A percentile compares a stretch with the other conserved stretches of the same genome.
phyloP scores from a whole-genome alignment of 2,797 vertebrate genomes.

The Carapus acus region DNA sequence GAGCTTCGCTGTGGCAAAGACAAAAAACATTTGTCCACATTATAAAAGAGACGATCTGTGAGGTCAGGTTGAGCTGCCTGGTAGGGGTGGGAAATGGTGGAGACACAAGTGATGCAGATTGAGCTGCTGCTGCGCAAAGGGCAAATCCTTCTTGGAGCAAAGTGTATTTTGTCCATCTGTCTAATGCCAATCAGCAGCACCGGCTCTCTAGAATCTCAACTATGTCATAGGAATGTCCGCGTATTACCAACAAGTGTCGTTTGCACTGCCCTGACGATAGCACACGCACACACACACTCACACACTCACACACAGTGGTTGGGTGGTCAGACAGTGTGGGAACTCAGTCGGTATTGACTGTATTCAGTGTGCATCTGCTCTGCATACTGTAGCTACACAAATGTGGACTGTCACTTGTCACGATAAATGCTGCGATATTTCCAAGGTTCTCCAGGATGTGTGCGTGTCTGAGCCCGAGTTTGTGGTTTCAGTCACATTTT shows the following conservation, averaged over 20 bases:
- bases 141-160: not conserved
- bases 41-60: too few relatives aligned
- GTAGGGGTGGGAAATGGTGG: too few relatives aligned
- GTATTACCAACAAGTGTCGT: slow-evolving; percentile 41
- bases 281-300: slow-evolving; percentile 6
- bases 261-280: slow-evolving; percentile 30
- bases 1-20: too few relatives aligned
- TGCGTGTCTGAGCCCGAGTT: too few relatives aligned
- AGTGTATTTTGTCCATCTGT: slow-evolving; percentile 31
- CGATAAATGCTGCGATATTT: too few relatives aligned
- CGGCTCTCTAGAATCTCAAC: slow-evolving; percentile 32
- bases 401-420: slow-evolving; percentile 46
- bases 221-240: slow-evolving; percentile 40
- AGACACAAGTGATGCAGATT: not conserved
- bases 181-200: slow-evolving; percentile 33
- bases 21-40: too few relatives aligned
- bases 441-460: too few relatives aligned
- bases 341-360: slow-evolving; percentile 22
- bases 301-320: not conserved
- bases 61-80: too few relatives aligned
- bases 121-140: slow-evolving; percentile 14
- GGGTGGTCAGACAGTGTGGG: slow-evolving; percentile 30
- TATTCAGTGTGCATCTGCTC: slow-evolving; percentile 27
- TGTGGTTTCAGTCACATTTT: too few relatives aligned
- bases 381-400: slow-evolving; percentile 36